These are phyloP conservation scores for Lepidurus packardi DNA, from an alignment of 1,140 invertebrate genomes.

Conservation along the genomic window DNA sequence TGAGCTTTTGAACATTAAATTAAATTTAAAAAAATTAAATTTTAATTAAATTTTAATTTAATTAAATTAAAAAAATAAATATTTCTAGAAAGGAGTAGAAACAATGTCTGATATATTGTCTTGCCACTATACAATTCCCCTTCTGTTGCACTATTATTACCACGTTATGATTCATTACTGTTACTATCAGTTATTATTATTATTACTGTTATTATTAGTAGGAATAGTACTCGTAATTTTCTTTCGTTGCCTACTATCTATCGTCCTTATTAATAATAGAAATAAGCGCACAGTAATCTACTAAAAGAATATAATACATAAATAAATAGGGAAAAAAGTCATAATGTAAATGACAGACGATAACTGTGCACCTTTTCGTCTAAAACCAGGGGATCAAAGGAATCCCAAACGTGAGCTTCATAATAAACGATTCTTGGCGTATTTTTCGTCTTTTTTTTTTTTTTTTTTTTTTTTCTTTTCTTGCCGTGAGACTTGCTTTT, in stretches of 20 bases:
- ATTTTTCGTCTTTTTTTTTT: constrained; percentile 33
- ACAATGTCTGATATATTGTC: no score
- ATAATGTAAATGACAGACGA: neutral
- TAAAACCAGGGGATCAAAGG: neutral
- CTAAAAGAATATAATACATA: neutral
- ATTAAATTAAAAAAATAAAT: no score
- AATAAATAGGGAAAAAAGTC: neutral
- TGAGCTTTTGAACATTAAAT: no score
- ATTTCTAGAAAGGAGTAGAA: no score
- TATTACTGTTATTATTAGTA: no score
- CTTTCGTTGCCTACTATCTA: no score
- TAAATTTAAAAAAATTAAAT: no score
- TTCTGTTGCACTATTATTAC: neutral
- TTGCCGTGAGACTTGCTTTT: constrained; percentile 10
- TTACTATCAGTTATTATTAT: no score
- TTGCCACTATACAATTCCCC: neutral
- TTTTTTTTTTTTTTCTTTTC: constrained; percentile 31
- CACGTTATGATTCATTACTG: constrained; percentile 23
- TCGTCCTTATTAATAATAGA: no score
- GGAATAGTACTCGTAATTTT: no score
- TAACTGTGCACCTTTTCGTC: neutral
- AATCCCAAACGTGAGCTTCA: constrained; percentile 1
- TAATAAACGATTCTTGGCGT: constrained; percentile 23
- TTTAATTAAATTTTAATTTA: no score
- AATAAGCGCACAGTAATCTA: neutral